Conservation (phyloP, 2,113 vertebrate species). For the Excalfactoria chinensis region DNA sequence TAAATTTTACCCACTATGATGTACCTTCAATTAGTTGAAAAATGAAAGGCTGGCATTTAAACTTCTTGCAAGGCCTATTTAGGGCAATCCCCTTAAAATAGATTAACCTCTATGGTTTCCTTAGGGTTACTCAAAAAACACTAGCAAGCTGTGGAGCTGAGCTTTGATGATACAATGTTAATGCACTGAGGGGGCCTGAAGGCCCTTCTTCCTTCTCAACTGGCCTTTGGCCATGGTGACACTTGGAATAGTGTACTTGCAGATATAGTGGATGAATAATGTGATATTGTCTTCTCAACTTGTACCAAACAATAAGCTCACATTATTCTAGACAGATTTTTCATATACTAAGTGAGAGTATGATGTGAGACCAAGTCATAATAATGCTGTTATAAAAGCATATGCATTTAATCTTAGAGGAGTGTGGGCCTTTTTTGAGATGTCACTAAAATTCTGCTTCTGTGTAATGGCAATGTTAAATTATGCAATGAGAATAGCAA, state of each 20-base stretch:
- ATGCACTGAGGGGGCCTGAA: neutral
- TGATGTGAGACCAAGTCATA: neutral
- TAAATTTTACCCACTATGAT: neutral
- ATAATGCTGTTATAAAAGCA: rapidly evolving
- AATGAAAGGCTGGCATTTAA: neutral
- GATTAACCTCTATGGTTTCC: neutral
- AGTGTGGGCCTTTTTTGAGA: neutral
- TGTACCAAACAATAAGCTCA: neutral
- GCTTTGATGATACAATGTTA: rapidly evolving
- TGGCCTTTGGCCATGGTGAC: neutral
- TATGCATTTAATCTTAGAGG: neutral
- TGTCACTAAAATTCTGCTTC: neutral
- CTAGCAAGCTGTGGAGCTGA: neutral
- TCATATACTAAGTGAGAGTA: neutral
- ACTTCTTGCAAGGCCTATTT: neutral
- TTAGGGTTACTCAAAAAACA: neutral
- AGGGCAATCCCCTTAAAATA: neutral
- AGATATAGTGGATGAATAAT: neutral
- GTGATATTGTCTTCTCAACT: neutral
- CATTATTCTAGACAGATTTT: neutral
- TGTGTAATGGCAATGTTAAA: rapidly evolving
- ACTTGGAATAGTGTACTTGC: neutral
- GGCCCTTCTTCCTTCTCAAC: neutral
- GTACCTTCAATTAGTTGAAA: neutral
- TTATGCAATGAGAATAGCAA: neutral